These are phyloP conservation scores for Sycophaga agraensis DNA, from an alignment of 1,140 invertebrate species.

Conservation along the genomic window DNA sequence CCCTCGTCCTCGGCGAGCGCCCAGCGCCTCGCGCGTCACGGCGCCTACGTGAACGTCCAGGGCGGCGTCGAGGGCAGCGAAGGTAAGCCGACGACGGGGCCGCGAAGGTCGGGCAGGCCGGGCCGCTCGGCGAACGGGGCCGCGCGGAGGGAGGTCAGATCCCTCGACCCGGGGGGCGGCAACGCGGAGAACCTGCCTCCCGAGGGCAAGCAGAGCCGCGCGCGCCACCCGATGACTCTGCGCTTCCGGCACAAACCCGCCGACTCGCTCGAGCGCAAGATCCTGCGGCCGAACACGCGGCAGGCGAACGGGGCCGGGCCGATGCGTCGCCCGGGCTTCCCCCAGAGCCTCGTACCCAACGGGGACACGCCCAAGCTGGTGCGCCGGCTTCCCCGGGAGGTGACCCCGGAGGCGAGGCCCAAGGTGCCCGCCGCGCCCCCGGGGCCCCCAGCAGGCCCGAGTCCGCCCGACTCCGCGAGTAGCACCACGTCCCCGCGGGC, in stretches of 20 bases:
- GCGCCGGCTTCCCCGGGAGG: not conserved
- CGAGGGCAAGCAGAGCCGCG: not conserved
- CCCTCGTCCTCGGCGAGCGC: slow-evolving; percentile 34
- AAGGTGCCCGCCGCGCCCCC: not conserved
- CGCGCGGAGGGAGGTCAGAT: not conserved
- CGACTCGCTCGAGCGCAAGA: slow-evolving; percentile 5
- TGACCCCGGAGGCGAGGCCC: not conserved
- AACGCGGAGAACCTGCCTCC: not conserved
- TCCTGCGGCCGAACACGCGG: not conserved
- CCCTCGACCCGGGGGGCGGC: not conserved
- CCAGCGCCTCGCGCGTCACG: slow-evolving; percentile 51
- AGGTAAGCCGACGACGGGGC: slow-evolving; percentile 26
- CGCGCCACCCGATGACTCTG: slow-evolving; percentile 5
- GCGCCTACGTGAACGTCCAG: slow-evolving; percentile 73
- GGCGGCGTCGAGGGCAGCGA: slow-evolving; percentile 58
- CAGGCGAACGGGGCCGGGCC: slow-evolving; percentile 7
- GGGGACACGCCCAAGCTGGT: slow-evolving; percentile 46
- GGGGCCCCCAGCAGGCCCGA: slow-evolving; percentile 5
- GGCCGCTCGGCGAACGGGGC: not conserved
- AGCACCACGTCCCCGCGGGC: not conserved
- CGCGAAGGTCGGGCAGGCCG: not conserved
- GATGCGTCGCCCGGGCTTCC: slow-evolving; percentile 31
- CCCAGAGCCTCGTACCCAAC: slow-evolving; percentile 34
- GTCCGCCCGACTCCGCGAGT: not conserved
- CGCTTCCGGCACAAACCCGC: slow-evolving; percentile 2